Conservation (phyloP, 2,888 invertebrate species). For the Cephus nigrinus region DNA sequence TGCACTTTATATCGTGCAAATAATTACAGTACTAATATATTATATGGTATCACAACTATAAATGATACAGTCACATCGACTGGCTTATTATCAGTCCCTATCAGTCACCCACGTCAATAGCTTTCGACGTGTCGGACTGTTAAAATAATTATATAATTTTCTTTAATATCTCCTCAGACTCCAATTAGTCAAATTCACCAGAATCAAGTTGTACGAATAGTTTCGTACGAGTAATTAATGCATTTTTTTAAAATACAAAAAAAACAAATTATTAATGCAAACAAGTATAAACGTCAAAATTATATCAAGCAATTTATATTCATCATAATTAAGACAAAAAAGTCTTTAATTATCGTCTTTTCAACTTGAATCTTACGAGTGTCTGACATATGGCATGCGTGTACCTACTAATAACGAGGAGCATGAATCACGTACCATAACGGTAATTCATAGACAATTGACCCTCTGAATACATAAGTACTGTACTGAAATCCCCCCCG, state of each 20-base stretch:
- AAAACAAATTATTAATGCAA: neutral
- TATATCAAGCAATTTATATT: neutral
- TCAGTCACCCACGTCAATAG: neutral
- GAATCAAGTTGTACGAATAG: no score
- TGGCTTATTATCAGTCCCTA: neutral
- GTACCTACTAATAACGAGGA: neutral
- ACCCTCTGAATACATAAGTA: neutral
- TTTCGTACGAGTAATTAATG: neutral
- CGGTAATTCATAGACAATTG: neutral
- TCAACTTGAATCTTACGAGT: neutral
- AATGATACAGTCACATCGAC: neutral
- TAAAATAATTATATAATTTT: neutral
- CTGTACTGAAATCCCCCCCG: neutral
- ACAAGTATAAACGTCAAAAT: neutral
- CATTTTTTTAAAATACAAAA: neutral
- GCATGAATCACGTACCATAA: neutral
- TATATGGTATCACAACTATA: neutral
- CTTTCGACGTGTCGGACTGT: neutral
- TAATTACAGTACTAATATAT: neutral
- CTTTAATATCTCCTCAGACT: neutral
- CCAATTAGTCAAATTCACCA: neutral
- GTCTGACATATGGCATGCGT: neutral
- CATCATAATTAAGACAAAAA: neutral
- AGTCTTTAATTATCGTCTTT: neutral
- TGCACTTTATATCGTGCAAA: neutral